These are phyloP conservation scores for Semnornis frantzii DNA, from an alignment of 2,113 vertebrate species.

Conservation along the genomic window DNA sequence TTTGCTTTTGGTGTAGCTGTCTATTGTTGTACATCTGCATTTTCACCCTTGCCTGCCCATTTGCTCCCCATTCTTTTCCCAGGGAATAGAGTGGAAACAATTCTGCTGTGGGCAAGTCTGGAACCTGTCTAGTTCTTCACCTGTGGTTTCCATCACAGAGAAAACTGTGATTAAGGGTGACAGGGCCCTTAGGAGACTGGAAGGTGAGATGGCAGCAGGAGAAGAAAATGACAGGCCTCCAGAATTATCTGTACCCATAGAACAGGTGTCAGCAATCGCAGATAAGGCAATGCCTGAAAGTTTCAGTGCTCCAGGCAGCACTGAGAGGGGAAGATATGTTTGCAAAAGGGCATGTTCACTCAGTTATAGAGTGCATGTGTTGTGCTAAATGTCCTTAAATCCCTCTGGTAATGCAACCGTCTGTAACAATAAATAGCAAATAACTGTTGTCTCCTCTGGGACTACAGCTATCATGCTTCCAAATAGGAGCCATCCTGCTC, in stretches of 20 bases:
- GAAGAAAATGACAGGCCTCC: slow-evolving; percentile 48
- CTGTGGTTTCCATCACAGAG: slow-evolving; percentile 24
- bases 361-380: slow-evolving; percentile 18
- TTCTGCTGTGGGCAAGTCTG: slow-evolving; percentile 41
- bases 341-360: slow-evolving; percentile 54
- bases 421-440: slow-evolving; percentile 62
- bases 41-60: neutral
- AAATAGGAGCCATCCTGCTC: neutral
- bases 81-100: neutral
- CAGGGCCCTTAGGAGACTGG: slow-evolving; percentile 46
- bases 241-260: slow-evolving; percentile 3
- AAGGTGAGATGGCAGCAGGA: slow-evolving; percentile 50
- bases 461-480: slow-evolving; percentile 11
- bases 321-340: slow-evolving; percentile 37
- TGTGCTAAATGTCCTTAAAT: slow-evolving; percentile 55
- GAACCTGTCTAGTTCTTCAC: slow-evolving; percentile 50
- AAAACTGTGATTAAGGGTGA: slow-evolving; percentile 20
- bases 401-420: slow-evolving; percentile 30
- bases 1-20: neutral
- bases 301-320: slow-evolving; percentile 13
- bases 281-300: neutral
- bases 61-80: neutral
- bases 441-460: slow-evolving; percentile 41
- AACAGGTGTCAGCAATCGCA: neutral
- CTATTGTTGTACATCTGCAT: neutral